phyloP scores from a whole-genome alignment of 2,888 invertebrate genomes.

The Xestia sexstrigata region DNA sequence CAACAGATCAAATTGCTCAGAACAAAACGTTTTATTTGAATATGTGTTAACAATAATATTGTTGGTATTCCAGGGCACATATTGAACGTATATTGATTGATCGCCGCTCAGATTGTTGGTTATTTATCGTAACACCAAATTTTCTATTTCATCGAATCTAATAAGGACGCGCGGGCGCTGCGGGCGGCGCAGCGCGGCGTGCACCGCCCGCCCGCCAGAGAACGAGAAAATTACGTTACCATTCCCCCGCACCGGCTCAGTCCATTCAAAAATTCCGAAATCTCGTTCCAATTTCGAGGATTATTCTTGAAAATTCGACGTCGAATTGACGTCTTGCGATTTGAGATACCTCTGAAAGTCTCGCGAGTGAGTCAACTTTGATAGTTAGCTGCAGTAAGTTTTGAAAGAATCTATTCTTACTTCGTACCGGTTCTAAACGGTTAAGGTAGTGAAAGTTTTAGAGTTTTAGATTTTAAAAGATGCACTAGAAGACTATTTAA shows the following conservation, averaged over 20 bases:
- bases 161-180: constrained; percentile 69
- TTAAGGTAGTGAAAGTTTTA: constrained; percentile 8
- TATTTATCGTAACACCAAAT: constrained; percentile 79
- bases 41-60: constrained; percentile 54
- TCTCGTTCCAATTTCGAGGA: constrained; percentile 77
- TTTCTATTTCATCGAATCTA: constrained; percentile 85
- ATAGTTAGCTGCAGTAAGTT: constrained; percentile 64
- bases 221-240: constrained; percentile 85
- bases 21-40: constrained; percentile 35
- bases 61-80: constrained; percentile 52
- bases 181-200: constrained; percentile 48
- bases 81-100: constrained; percentile 76
- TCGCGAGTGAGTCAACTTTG: constrained; percentile 61
- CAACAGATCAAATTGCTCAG: constrained; percentile 1
- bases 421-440: constrained; percentile 14
- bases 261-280: constrained; percentile 80
- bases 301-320: constrained; percentile 80
- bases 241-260: constrained; percentile 72
- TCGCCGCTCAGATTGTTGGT: constrained; percentile 77
- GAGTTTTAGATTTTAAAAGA: neutral
- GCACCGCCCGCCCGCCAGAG: constrained; percentile 69
- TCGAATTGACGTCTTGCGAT: constrained; percentile 75
- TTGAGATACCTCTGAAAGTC: constrained; percentile 63
- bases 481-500: neutral
- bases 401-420: constrained; percentile 35